Base-by-base conservation (phyloP, 1,140 invertebrate species). In the Zophobas morio region DNA sequence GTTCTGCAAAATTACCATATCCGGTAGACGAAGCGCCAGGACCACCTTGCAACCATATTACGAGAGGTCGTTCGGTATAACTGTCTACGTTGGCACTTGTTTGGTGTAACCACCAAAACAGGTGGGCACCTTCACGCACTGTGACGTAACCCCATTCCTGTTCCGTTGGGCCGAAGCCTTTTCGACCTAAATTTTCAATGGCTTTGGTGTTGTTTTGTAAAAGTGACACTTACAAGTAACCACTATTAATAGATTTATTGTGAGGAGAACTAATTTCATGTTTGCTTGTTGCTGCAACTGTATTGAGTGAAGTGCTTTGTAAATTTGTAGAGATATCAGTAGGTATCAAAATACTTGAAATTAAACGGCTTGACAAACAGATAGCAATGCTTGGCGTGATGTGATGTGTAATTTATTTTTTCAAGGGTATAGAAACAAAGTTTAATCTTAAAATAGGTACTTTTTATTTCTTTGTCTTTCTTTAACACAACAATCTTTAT, bases 1-100 rank as follows among this genome's bases (percentile, higher is more conserved):
- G 81, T 82, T 95, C 93, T 63, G 90, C 89, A 80, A 96, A 95
- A 83, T 96, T 96, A 0, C 94, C 94, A 81, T 90, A 92, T 0
- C 92, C 93, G 0, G 93, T 93, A 3, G 93, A 94, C 0, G 94
- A 94, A 1, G 88, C 91, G 0, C 95, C 94, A 0, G 93, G 93
- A 2, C 93, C 93, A 51, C 85, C 84, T 81, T 86, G 84, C 0
- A 86, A 77, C 94, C 94, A 96, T 39, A 96, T 90, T 1, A 95
- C 85, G 33, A 96, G 82, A 0, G 94, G 94, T 77, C 89, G 88
- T 6, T 93, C 90, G 0, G 89, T 89, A 66, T 88, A 89, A 40
- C 87, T 86, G 5, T 85, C 77, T 0, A 91, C 88, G 70, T 85
- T 72, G 1, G 90, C 91, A 0, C 89, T 91, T 0, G 92, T 91